Base-by-base conservation (phyloP, 2,888 invertebrate species). In the Heliconius sara region DNA sequence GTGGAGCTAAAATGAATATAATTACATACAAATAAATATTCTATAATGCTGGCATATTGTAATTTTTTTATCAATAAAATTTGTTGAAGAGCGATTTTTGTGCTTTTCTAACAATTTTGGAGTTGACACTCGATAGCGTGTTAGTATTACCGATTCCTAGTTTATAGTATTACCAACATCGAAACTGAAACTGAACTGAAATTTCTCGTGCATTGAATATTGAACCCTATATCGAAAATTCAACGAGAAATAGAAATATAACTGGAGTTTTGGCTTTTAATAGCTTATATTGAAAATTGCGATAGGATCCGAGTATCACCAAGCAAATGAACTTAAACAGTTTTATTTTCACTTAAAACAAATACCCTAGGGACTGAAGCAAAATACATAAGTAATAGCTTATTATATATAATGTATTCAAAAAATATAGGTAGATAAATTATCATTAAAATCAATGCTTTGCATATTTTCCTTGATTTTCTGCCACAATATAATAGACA, bases 151-250 rank as follows among this genome's bases (percentile, higher is more conserved):
- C 25, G 22, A 52, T 72, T n/a, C 39, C 30, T 72, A 57, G 16
- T 30, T 77, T 77, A 66, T 72, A 72, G 77, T 71, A 72, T 77
- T 65, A 77, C 63, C 43, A 63, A 47, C 43, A 60, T 39, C 39
- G 27, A n/a, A n/a, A n/a, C n/a, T n/a, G n/a, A n/a, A n/a, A n/a
- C n/a, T n/a, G n/a, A n/a, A n/a, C 70, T 71, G 63, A 60, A 63
- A 77, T 77, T 70, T 60, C 60, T 60, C 60, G 27, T 77, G 77
- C 78, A 25, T 52, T 79, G 60, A 65, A 70, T 77, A 60, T 75
- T 76, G 75, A 80, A 72, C 43, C 77, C 68, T 63, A 72, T 66
- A 79, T 75, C 67, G 67, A 79, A 39, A 47, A 71, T 77, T 78
- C 72, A 52, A 19, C 71, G 52, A 78, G 65, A 72, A 78, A 77